phyloP scores from a whole-genome alignment of 1,140 invertebrate genomes.

The Lasioglossum albipes region DNA sequence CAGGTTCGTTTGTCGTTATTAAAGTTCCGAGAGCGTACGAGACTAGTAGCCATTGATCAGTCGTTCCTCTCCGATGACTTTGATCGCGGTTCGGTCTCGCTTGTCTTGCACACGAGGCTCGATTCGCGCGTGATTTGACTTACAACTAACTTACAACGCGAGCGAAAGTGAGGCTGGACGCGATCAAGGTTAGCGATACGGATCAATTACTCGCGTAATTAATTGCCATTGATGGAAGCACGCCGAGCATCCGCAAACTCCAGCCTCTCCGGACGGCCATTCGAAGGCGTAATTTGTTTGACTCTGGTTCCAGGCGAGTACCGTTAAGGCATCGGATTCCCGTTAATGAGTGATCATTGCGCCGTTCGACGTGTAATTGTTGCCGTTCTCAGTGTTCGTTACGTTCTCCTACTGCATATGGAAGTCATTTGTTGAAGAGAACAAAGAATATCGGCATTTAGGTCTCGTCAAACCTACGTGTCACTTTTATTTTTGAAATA shows the following conservation, averaged over 20 bases:
- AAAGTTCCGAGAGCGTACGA: neutral
- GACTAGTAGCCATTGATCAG: neutral
- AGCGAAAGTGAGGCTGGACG: constrained; percentile 42
- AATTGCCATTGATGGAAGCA: constrained; percentile 16
- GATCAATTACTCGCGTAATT: constrained; percentile 38
- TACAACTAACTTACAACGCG: constrained; percentile 40
- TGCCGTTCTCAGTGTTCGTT: no score
- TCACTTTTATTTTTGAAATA: no score
- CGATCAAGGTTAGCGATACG: constrained; percentile 41
- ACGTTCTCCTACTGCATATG: no score
- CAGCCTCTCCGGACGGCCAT: neutral
- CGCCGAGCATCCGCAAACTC: neutral
- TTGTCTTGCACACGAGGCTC: constrained; percentile 19
- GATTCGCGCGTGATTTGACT: constrained; percentile 52
- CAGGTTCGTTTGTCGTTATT: constrained; percentile 13
- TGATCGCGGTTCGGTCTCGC: neutral
- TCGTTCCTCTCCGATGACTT: neutral
- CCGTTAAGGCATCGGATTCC: neutral
- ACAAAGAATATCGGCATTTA: no score
- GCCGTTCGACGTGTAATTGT: no score
- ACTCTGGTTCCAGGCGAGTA: neutral
- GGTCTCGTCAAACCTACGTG: no score
- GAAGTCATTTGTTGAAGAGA: no score
- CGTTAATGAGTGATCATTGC: neutral
- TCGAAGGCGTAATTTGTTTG: neutral